A percentile compares a stretch with the other conserved stretches of the same genome.
phyloP scores from a whole-genome alignment of 2,797 vertebrate species.

The Acanthurus tractus region DNA sequence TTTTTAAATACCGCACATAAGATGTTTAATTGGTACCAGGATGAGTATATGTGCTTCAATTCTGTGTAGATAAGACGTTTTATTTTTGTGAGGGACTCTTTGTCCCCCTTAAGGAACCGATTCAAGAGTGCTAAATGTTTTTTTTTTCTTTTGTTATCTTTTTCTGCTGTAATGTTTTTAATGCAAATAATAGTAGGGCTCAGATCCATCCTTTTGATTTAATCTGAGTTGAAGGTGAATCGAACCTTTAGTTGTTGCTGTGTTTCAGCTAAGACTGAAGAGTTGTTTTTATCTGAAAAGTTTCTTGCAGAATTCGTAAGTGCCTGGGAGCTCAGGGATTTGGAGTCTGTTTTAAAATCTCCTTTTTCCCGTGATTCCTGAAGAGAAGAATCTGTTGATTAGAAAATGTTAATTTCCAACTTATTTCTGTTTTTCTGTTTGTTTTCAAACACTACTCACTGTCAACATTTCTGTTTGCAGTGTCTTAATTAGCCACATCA shows the following conservation, averaged over 20 bases:
- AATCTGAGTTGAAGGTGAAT: background rate
- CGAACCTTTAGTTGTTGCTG: constrained; percentile 4
- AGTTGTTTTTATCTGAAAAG: constrained; percentile 33
- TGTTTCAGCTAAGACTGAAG: constrained; percentile 15
- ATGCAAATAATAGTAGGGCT: constrained; percentile 20
- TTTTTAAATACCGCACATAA: constrained; percentile 68
- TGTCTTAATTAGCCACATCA: constrained; percentile 36
- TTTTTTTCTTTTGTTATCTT: constrained; percentile 13
- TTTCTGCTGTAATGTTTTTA: constrained; percentile 35
- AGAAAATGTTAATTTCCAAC: constrained; percentile 21
- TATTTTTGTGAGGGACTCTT: constrained; percentile 62
- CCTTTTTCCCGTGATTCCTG: constrained; percentile 36
- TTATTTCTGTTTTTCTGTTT: constrained; percentile 3
- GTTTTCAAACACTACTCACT: constrained; percentile 42
- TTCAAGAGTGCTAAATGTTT: constrained; percentile 78
- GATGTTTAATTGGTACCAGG: constrained; percentile 46
- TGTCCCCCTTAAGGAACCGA: constrained; percentile 68
- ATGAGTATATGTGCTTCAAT: constrained; percentile 36
- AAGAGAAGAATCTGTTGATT: constrained; percentile 1
- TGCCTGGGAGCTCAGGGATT: constrained; percentile 82
- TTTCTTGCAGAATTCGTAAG: constrained; percentile 64
- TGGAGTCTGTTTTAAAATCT: constrained; percentile 47
- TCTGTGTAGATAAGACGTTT: constrained; percentile 47
- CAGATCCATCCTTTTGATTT: background rate
- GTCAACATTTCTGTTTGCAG: constrained; percentile 25